These are phyloP conservation scores for Monopis laevigella DNA, from an alignment of 2,888 invertebrate species.

Conservation along the genomic window DNA sequence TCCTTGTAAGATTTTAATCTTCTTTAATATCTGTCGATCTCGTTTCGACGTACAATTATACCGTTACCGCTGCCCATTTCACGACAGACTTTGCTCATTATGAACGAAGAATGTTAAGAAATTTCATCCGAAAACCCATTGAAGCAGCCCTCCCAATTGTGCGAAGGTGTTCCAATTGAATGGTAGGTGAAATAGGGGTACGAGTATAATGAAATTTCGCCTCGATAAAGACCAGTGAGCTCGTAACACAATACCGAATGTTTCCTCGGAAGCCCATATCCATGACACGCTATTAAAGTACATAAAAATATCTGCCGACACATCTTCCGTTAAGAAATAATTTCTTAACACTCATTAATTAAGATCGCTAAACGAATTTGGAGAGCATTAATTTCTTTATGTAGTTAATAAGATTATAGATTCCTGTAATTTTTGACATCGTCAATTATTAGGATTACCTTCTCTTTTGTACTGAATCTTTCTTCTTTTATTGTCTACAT, in stretches of 20 bases:
- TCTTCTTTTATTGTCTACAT: no score
- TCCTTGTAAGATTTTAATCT: constrained; percentile 42
- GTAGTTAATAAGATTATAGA: no score
- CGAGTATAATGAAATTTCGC: constrained; percentile 64
- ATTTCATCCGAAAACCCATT: constrained; percentile 66
- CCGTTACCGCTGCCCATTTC: constrained; percentile 58
- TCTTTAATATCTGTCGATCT: constrained; percentile 55
- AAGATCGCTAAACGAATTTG: no score
- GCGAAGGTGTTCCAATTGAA: constrained; percentile 64
- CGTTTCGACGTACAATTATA: constrained; percentile 57
- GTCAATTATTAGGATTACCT: no score
- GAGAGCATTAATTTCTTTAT: no score
- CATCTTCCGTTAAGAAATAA: constrained; percentile 54
- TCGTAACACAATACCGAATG: constrained; percentile 62
- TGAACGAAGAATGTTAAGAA: constrained; percentile 62
- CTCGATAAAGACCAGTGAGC: constrained; percentile 61
- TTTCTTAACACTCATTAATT: constrained; percentile 27
- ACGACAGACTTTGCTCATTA: constrained; percentile 59
- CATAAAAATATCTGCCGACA: constrained; percentile 60
- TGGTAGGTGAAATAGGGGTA: constrained; percentile 54
- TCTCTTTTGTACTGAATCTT: no score
- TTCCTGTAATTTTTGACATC: no score
- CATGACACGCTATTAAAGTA: constrained; percentile 59
- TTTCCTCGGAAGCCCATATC: constrained; percentile 62
- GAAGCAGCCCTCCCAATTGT: constrained; percentile 62